phyloP scores from a whole-genome alignment of 1,140 invertebrate species.

The Magallana gigas region DNA sequence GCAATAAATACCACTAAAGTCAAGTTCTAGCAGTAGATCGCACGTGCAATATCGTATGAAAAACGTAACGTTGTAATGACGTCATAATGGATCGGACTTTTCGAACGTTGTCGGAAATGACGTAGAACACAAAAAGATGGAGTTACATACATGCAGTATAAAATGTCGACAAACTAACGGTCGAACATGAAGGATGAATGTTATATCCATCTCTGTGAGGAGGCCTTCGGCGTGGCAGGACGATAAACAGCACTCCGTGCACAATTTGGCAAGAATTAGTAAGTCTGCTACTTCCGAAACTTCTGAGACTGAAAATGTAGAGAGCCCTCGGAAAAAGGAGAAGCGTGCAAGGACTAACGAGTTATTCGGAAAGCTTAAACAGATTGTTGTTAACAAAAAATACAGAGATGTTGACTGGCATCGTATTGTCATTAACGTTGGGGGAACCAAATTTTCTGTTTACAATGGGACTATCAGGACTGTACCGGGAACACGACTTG shows the following conservation, averaged over 20 bases:
- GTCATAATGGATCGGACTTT: neutral
- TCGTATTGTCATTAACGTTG: slow-evolving; percentile 43
- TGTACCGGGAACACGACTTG: slow-evolving; percentile 28
- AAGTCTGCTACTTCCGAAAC: neutral
- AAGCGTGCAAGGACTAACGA: neutral
- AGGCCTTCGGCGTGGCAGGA: neutral
- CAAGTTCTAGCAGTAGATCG: neutral
- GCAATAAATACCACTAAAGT: neutral
- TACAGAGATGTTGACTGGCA: slow-evolving; percentile 29
- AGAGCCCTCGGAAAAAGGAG: neutral
- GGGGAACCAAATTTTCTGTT: slow-evolving; percentile 36
- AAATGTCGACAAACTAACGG: neutral
- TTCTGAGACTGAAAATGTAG: neutral
- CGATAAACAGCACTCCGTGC: neutral
- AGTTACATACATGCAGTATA: neutral
- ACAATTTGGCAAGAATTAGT: slow-evolving; percentile 18
- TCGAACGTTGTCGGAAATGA: slow-evolving; percentile 10
- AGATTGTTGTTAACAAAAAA: neutral
- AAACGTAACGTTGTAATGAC: slow-evolving; percentile 8
- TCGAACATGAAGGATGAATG: slow-evolving; percentile 31
- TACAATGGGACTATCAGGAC: slow-evolving; percentile 28
- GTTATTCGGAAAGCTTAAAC: slow-evolving; percentile 1
- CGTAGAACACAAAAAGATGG: neutral
- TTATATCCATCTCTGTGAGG: neutral
- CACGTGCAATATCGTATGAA: neutral